phyloP scores from a whole-genome alignment of 2,113 vertebrate genomes.

The Euleptes europaea region DNA sequence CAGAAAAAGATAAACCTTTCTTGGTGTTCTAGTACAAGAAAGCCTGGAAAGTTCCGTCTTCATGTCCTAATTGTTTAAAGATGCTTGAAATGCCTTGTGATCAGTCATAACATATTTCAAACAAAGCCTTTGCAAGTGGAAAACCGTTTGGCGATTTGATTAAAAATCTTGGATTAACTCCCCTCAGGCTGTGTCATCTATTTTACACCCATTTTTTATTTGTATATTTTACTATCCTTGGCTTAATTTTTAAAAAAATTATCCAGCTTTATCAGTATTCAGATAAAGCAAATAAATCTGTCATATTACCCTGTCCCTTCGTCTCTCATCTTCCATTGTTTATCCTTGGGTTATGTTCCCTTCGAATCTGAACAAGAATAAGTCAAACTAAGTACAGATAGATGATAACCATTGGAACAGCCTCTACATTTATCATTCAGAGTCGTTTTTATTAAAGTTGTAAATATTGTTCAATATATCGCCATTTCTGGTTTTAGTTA shows the following conservation, averaged over 20 bases:
- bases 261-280: constrained; percentile 51
- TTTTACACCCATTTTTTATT: constrained; percentile 42
- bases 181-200: not conserved
- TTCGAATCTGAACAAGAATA: constrained; percentile 52
- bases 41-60: constrained; percentile 40
- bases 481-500: not conserved
- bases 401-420: constrained; percentile 45
- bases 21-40: constrained; percentile 30
- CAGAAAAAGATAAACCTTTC: constrained; percentile 14
- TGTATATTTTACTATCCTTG: constrained; percentile 58
- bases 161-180: constrained; percentile 50
- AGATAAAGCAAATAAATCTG: constrained; percentile 25
- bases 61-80: constrained; percentile 50
- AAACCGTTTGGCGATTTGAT: constrained; percentile 47
- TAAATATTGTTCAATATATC: not conserved
- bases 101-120: constrained; percentile 39
- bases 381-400: constrained; percentile 43
- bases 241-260: constrained; percentile 36
- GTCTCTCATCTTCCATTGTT: constrained; percentile 18
- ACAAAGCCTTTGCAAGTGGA: constrained; percentile 37
- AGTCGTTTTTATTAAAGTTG: not conserved
- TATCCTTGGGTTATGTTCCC: constrained; percentile 32
- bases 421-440: not conserved
- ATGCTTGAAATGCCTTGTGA: constrained; percentile 49
- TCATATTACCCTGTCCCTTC: constrained; percentile 21